Evolutionary conservation across 2,888 invertebrate genomes (phyloP), one percentile per base, ranked within the genome.

Genomic region (Orthonychiurus folsomi): DNA sequence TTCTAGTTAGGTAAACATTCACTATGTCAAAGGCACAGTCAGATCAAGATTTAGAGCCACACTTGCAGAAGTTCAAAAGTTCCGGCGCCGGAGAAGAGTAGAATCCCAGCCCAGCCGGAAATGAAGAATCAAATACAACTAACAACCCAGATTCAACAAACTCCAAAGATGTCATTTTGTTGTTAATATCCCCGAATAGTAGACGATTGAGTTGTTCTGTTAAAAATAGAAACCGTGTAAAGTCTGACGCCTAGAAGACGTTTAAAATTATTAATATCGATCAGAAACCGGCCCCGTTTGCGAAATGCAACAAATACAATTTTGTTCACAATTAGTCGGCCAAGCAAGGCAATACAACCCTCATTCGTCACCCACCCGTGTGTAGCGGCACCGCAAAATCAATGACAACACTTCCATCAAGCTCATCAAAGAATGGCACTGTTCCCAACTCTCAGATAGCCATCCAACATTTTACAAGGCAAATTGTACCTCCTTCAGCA

Each of bases 181-280:
- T n/a, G n/a, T n/a, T n/a, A n/a, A n/a, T n/a, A n/a, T n/a, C n/a
- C n/a, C n/a, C 5, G 15, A 37, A 37, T 9, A 37, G 37, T 15
- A 37, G 37, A 9, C 37, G 37, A 37, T 15, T 37, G 37, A 37
- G 9, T 15, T 37, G 5, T 37, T 37, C 37, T 15, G 15, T 37
- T 37, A 37, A 37, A 15, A 15, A 37, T 5, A 15, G 37, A 37
- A 37, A 37, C 37, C 37, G 37, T 37, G 24, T 20, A 9, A 52
- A 52, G 24, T 52, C 52, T 9, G 52, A 52, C 9, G 52, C n/a
- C 24, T 52, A 20, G 52, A 52, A 52, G 20, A 52, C 5, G 20
- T 52, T 52, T 23, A 23, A 52, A 9, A 20, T 23, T 9, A 23
- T 52, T 9, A 23, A 9, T 9, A 23, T 52, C 52, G 52, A 52